A percentile compares a stretch with the other conserved stretches of the same genome.
These are phyloP conservation scores for Phymastichus coffea DNA, from an alignment of 1,140 invertebrate species.

Conservation along the genomic window DNA sequence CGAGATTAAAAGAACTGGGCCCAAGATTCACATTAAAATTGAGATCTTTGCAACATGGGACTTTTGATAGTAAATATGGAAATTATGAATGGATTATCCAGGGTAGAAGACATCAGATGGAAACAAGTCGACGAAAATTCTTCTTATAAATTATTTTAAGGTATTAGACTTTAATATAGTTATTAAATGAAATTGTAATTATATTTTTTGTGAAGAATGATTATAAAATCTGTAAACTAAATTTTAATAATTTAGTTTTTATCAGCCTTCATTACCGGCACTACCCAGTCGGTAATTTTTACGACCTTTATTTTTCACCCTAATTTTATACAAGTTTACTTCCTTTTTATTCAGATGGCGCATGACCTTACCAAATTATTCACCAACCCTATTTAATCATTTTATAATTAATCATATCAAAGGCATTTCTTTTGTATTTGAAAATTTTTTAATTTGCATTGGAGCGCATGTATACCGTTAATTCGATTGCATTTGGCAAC, in stretches of 20 bases:
- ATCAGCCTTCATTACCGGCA: too few species aligned
- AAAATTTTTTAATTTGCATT: neutral
- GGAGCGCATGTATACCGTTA: neutral
- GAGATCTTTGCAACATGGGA: slow-evolving; percentile 91
- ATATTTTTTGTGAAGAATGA: slow-evolving; percentile 5
- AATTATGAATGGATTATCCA: slow-evolving; percentile 97
- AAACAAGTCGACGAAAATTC: slow-evolving; percentile 86
- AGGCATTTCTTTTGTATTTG: neutral
- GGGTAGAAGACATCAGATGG: slow-evolving; percentile 85
- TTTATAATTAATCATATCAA: too few species aligned
- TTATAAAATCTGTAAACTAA: slow-evolving; percentile 4
- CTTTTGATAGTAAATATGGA: slow-evolving; percentile 94
- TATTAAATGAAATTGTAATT: neutral
- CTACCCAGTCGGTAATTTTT: too few species aligned
- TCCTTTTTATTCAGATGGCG: too few species aligned
- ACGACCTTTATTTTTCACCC: too few species aligned
- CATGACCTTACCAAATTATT: too few species aligned
- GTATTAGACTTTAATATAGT: neutral
- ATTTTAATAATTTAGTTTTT: too few species aligned
- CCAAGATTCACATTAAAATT: slow-evolving; percentile 94
- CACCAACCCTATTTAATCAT: too few species aligned
- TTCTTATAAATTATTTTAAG: slow-evolving; percentile 66
- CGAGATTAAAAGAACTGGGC: slow-evolving; percentile 89
- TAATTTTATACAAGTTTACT: too few species aligned
- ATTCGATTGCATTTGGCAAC: slow-evolving; percentile 43